phyloP scores from a whole-genome alignment of 2,113 vertebrate genomes.

The Suricata suricatta region DNA sequence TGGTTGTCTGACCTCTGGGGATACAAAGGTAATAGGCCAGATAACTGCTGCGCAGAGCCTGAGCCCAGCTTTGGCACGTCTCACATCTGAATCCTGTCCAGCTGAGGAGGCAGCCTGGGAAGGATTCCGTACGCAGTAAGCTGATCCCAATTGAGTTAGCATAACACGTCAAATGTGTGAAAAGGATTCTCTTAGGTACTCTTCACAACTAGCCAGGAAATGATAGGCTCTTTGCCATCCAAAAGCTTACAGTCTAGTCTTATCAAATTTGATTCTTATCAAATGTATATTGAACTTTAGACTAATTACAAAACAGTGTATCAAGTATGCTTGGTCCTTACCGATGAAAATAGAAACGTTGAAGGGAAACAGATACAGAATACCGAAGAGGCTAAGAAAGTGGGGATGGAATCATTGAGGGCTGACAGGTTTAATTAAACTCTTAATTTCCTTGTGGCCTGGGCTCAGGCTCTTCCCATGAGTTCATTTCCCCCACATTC shows the following conservation, averaged over 20 bases:
- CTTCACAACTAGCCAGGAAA: background rate
- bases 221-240: background rate
- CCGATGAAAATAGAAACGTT: background rate
- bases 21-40: background rate
- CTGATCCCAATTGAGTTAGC: background rate
- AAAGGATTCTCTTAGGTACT: background rate
- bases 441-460: background rate
- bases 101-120: background rate
- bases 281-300: background rate
- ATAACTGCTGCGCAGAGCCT: background rate
- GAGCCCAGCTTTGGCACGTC: background rate
- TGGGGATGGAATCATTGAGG: background rate
- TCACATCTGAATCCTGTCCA: background rate
- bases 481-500: background rate
- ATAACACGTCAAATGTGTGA: background rate
- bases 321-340: constrained; percentile 23
- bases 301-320: constrained; percentile 1
- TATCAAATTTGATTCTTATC: too few species aligned
- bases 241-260: background rate
- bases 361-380: background rate
- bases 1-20: background rate
- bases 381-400: background rate
- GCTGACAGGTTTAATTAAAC: background rate
- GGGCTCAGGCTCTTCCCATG: background rate
- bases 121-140: background rate